A percentile compares a stretch with the other conserved stretches of the same genome.
Conservation (phyloP, 1,140 invertebrate genomes). For the Sinella curviseta region DNA sequence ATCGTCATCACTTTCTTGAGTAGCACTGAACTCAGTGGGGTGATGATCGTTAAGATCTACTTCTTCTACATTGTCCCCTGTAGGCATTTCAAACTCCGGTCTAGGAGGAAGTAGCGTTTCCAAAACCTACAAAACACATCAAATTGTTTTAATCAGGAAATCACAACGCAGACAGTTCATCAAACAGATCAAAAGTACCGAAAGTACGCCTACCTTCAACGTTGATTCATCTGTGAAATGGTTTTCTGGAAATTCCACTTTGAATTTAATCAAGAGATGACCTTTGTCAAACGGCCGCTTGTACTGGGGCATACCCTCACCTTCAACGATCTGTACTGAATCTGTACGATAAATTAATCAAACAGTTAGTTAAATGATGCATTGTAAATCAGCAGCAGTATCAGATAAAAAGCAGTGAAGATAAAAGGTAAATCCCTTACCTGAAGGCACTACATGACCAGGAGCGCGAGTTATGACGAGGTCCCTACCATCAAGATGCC, state of each 20-base stretch:
- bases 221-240: constrained; percentile 72
- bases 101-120: constrained; percentile 71
- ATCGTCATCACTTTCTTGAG: constrained; percentile 68
- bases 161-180: too few relatives aligned
- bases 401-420: not conserved
- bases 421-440: constrained; percentile 39
- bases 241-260: constrained; percentile 78
- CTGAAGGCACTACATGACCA: constrained; percentile 73
- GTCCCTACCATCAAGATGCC: constrained; percentile 80
- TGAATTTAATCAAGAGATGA: constrained; percentile 83
- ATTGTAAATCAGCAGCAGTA: not conserved
- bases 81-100: constrained; percentile 66
- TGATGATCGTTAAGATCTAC: constrained; percentile 77
- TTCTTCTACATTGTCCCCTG: constrained; percentile 76
- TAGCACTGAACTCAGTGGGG: constrained; percentile 55
- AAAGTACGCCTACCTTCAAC: constrained; percentile 62
- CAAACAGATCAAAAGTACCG: too few relatives aligned
- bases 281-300: constrained; percentile 81
- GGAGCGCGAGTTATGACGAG: constrained; percentile 71
- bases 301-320: constrained; percentile 87
- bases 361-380: not conserved
- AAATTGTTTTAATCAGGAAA: too few relatives aligned
- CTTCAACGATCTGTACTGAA: constrained; percentile 74
- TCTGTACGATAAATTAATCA: constrained; percentile 64
- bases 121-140: constrained; percentile 62